Percentiles rank a stretch among this genome's conserved stretches.
Evolutionary conservation across 2,888 invertebrate species (phyloP).

Genomic region (Hesperia comma): DNA sequence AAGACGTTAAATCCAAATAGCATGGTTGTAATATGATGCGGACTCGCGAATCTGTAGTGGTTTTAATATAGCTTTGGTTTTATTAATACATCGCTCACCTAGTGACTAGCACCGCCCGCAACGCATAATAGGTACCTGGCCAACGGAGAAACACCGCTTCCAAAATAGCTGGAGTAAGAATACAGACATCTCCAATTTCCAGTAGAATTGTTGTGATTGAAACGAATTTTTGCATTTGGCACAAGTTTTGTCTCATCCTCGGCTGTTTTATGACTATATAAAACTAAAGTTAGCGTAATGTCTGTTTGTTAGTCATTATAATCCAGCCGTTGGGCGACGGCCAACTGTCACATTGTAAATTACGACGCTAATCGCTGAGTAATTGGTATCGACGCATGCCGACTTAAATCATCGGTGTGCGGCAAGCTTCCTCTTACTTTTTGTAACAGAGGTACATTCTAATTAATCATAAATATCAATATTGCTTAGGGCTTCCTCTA

Average conservation of each 20-base stretch:
- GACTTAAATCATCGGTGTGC: background rate
- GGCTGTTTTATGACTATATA: constrained; percentile 57
- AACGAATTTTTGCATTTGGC: constrained; percentile 46
- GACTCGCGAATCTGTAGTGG: constrained; percentile 56
- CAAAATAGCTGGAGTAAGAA: constrained; percentile 60
- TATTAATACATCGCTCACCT: constrained; percentile 70
- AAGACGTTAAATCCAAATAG: constrained; percentile 22
- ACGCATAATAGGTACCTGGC: constrained; percentile 65
- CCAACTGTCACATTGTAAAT: constrained; percentile 52
- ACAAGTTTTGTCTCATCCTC: constrained; percentile 45
- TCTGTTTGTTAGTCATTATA: constrained; percentile 39
- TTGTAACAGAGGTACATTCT: too few species aligned
- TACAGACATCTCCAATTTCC: constrained; percentile 53
- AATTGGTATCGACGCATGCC: constrained; percentile 33
- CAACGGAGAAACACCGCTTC: constrained; percentile 52
- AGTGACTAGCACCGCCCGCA: constrained; percentile 53
- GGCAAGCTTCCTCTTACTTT: constrained; percentile 1
- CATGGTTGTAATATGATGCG: constrained; percentile 64
- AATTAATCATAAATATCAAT: too few species aligned
- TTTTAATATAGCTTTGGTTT: constrained; percentile 65
- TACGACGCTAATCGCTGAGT: constrained; percentile 46
- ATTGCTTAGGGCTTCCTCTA: too few species aligned
- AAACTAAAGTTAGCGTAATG: constrained; percentile 59
- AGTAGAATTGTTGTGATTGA: constrained; percentile 24
- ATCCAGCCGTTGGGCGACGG: constrained; percentile 51